These are phyloP conservation scores for Drosophila neotestacea DNA, from an alignment of 2,888 invertebrate genomes.

Conservation along the genomic window DNA sequence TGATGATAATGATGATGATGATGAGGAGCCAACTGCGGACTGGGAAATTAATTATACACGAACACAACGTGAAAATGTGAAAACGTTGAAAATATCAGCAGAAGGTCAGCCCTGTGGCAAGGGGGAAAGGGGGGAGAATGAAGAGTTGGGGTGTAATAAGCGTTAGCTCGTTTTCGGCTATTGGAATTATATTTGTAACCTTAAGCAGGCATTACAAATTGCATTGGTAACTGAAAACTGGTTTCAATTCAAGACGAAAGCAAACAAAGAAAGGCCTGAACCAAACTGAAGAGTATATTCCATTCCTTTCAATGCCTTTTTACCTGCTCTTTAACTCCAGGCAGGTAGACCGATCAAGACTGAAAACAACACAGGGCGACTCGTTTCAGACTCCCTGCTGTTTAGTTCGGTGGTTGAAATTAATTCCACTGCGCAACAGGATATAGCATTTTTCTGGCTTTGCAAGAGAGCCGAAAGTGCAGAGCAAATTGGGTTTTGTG, in stretches of 20 bases:
- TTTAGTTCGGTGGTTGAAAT: constrained; percentile 71
- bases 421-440: constrained; percentile 76
- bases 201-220: constrained; percentile 79
- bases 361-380: constrained; percentile 44
- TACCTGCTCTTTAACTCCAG: constrained; percentile 46
- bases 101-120: not conserved
- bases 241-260: constrained; percentile 47
- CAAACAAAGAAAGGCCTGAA: constrained; percentile 20
- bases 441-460: constrained; percentile 57
- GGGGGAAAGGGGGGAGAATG: too few species aligned
- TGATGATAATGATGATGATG: constrained; percentile 23
- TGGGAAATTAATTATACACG: constrained; percentile 68
- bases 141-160: constrained; percentile 40
- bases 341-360: constrained; percentile 40
- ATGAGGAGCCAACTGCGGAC: constrained; percentile 26
- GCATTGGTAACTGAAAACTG: constrained; percentile 44
- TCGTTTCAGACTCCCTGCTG: constrained; percentile 49
- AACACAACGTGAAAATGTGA: constrained; percentile 68
- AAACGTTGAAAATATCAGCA: constrained; percentile 53
- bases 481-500: constrained; percentile 13
- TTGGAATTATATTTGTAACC: constrained; percentile 30
- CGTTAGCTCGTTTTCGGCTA: constrained; percentile 46
- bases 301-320: constrained; percentile 8
- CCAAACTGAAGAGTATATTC: constrained; percentile 11
- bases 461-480: constrained; percentile 1